Evolutionary conservation across 2,797 vertebrate species (phyloP), one percentile per base, ranked within the genome.

Genomic region (Decapterus maruadsi): DNA sequence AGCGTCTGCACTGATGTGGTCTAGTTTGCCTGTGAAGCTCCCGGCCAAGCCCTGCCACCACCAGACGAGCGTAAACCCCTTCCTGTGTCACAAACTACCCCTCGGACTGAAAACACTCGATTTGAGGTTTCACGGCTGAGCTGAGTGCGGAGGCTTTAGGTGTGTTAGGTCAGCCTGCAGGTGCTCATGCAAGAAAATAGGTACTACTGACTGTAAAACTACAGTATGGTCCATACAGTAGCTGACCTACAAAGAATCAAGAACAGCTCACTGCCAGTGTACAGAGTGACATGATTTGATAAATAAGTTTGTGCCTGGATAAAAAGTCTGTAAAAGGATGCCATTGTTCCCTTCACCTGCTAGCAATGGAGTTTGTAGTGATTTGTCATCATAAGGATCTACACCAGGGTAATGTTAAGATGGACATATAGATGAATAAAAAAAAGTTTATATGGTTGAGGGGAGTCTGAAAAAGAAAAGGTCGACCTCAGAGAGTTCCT

Each of bases 1-100:
- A 86, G 59, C 8, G 4, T 50, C 75, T 7, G 36, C 75, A 74
- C 76, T 87, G 81, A 89, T 87, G 87, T 84, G 84, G 89, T 88
- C 72, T 72, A 50, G 54, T 72, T 69, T 70, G 66, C 29, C 46
- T 58, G 70, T 54, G 57, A 84, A 69, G 65, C 56, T 69, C 42
- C 69, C 2, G 7, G 80, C 83, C 68, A 67, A 58, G 63, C 55
- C 31, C 59, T 71, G 60, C 55, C 59, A 82, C 84, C 62, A 1
- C 68, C 80, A 68, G 19, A 29, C 68, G 72, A 1, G 0, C 26
- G 29, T 79, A 80, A 84, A 77, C 80, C 78, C 69, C 20, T 78
- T 83, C 75, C 78, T 85, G 48, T 75, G 69, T 72, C 64, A 56
- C 3, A 9, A 45, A 51, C 2, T 29, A 29, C 10, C 10, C 26